A percentile compares a stretch with the other conserved stretches of the same genome.
These are phyloP conservation scores for Teleopsis dalmanni DNA, from an alignment of 1,140 invertebrate species.

Conservation along the genomic window DNA sequence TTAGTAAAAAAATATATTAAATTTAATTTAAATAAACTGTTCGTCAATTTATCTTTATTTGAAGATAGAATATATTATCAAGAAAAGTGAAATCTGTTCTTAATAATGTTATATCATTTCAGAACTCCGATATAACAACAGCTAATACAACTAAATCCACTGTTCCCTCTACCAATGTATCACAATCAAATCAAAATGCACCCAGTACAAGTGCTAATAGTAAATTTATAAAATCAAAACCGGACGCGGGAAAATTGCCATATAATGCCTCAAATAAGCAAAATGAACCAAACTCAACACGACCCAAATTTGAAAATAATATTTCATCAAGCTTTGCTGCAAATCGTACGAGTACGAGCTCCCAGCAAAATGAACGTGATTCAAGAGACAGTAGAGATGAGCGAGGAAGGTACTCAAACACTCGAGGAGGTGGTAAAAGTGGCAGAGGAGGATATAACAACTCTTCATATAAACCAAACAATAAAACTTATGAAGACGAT, in stretches of 20 bases:
- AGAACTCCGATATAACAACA: background rate
- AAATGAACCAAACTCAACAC: conserved; percentile 9
- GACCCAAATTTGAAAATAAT: conserved; percentile 38
- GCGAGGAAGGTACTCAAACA: too few species aligned
- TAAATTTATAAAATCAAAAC: background rate
- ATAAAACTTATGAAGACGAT: too few species aligned
- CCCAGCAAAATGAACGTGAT: too few species aligned
- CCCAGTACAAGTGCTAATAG: background rate
- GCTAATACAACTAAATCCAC: conserved; percentile 19
- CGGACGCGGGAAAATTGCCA: too few species aligned
- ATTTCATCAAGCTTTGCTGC: conserved; percentile 41
- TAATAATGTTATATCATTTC: background rate
- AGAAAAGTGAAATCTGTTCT: background rate
- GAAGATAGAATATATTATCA: background rate
- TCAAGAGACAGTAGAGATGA: too few species aligned
- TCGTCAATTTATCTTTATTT: too few species aligned
- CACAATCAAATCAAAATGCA: conserved; percentile 13
- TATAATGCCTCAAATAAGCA: too few species aligned
- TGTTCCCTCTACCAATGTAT: conserved; percentile 35
- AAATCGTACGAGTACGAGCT: conserved; percentile 15
- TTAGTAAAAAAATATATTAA: conserved; percentile 25
- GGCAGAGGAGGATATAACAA: background rate
- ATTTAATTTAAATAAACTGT: too few species aligned
- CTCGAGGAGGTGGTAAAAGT: background rate
- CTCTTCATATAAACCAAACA: background rate